Evolutionary conservation across 2,113 vertebrate species (phyloP).

Genomic region (Ginglymostoma cirratum): DNA sequence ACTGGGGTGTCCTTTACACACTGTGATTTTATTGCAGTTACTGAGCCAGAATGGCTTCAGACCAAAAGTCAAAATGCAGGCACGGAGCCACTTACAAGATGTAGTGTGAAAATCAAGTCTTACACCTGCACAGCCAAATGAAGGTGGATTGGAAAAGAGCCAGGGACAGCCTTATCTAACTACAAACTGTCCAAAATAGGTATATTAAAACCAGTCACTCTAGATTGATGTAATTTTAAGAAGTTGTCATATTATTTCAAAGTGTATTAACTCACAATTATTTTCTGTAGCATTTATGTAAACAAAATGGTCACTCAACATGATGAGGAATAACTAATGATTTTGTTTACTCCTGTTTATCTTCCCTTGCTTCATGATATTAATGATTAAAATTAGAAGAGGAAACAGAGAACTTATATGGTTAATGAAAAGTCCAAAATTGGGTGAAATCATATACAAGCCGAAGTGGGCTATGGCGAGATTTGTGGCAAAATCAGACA

Average conservation of each 20-base stretch:
- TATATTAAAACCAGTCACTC: neutral
- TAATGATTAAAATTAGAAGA: neutral
- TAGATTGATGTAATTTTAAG: neutral
- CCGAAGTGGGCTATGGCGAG: too few species aligned
- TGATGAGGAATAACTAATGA: neutral
- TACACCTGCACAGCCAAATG: neutral
- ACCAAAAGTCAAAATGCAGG: conserved; percentile 20
- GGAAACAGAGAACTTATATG: neutral
- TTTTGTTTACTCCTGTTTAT: neutral
- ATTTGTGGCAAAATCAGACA: too few species aligned
- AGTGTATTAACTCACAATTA: neutral
- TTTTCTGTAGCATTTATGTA: neutral
- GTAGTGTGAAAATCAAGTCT: conserved; percentile 25
- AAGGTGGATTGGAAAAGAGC: neutral
- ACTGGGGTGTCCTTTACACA: conserved; percentile 21
- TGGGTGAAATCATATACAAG: too few species aligned
- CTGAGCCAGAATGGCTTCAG: conserved; percentile 28
- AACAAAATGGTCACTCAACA: neutral
- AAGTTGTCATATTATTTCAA: neutral
- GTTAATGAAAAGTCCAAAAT: neutral
- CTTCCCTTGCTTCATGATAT: neutral
- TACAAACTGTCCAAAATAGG: neutral
- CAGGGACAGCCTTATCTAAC: neutral
- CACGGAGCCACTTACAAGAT: conserved; percentile 12
- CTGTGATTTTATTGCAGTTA: conserved; percentile 16